phyloP scores from a whole-genome alignment of 2,113 vertebrate species.

The Pluvianellus socialis region DNA sequence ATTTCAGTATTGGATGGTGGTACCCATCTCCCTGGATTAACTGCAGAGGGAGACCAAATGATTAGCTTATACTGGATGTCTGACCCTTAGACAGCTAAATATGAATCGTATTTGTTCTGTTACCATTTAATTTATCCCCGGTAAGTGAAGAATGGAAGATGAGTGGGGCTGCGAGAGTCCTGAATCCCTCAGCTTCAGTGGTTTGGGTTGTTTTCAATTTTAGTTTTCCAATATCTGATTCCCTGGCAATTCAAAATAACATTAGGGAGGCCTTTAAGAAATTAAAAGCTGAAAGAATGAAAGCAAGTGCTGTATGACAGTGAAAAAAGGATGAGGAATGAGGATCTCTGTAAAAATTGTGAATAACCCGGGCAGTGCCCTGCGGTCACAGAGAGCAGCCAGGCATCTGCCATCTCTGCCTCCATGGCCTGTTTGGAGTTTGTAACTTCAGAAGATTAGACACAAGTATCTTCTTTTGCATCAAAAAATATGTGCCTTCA shows the following conservation, averaged over 20 bases:
- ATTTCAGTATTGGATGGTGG: neutral
- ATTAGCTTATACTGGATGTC: neutral
- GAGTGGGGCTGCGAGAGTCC: neutral
- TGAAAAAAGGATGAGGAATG: neutral
- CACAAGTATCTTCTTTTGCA: neutral
- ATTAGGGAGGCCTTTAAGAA: neutral
- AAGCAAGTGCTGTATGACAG: neutral
- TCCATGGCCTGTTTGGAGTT: neutral
- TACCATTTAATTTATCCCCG: neutral
- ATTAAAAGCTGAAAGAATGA: neutral
- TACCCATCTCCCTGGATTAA: neutral
- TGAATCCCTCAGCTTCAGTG: neutral
- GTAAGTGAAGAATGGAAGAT: neutral
- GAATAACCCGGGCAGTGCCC: neutral
- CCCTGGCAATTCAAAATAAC: neutral
- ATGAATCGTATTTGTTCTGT: neutral
- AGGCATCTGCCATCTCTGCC: neutral
- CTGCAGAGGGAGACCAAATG: neutral
- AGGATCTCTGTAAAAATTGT: neutral
- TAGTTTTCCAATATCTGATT: neutral
- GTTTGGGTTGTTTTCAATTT: neutral
- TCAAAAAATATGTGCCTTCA: neutral
- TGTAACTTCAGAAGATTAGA: neutral
- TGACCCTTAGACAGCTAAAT: neutral
- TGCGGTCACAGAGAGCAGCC: fast-evolving